These are phyloP conservation scores for Mesorhabditis spiculigera DNA, from an alignment of 2,888 invertebrate genomes.

Conservation along the genomic window DNA sequence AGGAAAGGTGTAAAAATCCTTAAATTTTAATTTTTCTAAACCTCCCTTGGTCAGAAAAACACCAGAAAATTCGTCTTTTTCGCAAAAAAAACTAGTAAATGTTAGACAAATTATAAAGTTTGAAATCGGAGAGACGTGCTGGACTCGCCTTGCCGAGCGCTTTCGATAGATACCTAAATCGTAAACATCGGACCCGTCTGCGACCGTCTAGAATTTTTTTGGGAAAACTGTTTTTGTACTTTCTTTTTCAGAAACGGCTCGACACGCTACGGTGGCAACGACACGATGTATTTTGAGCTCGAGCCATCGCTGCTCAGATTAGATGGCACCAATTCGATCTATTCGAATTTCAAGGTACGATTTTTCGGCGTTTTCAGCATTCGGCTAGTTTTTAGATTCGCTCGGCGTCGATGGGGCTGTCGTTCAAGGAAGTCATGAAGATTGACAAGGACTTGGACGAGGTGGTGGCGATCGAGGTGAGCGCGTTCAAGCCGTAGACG, in stretches of 20 bases:
- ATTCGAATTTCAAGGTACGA: constrained; percentile 33
- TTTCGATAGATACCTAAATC: no score
- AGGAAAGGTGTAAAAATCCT: no score
- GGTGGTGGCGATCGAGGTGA: constrained; percentile 29
- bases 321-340: constrained; percentile 25
- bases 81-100: neutral
- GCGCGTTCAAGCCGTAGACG: neutral
- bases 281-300: constrained; percentile 25
- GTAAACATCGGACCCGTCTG: no score
- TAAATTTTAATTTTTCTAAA: no score
- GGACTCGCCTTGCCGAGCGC: no score
- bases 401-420: constrained; percentile 25
- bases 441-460: constrained; percentile 32
- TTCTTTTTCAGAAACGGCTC: constrained; percentile 24
- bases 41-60: no score
- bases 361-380: neutral
- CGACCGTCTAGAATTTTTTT: no score
- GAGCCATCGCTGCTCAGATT: constrained; percentile 17
- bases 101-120: neutral
- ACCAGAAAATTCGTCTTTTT: no score
- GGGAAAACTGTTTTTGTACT: neutral
- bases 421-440: constrained; percentile 28
- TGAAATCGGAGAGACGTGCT: no score
- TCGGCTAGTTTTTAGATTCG: constrained; percentile 21
- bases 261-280: constrained; percentile 25